Conservation (phyloP, 2,797 vertebrate genomes). For the Typhlichthys eigenmanni region DNA sequence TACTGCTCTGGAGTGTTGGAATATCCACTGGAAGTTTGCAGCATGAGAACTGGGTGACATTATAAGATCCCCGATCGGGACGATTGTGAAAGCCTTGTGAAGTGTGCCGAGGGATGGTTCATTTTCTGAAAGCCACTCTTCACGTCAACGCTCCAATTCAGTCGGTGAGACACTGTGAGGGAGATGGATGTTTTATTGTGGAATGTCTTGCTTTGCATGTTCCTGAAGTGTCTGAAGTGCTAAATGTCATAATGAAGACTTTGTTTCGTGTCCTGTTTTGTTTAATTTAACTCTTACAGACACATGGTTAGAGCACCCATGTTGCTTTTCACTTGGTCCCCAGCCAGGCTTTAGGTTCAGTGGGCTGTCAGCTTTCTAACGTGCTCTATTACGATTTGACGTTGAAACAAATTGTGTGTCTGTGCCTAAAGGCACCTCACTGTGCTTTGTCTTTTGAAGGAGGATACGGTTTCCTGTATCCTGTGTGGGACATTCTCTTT, state of each 20-base stretch:
- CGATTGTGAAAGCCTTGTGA: constrained; percentile 13
- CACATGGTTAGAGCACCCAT: constrained; percentile 18
- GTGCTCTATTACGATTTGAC: constrained; percentile 25
- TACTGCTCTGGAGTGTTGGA: constrained; percentile 12
- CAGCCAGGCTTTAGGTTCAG: constrained; percentile 7
- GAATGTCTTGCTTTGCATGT: constrained; percentile 1
- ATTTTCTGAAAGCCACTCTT: neutral
- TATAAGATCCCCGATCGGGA: constrained; percentile 44
- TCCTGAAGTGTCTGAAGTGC: neutral
- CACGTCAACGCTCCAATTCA: neutral
- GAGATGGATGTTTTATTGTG: constrained; percentile 1
- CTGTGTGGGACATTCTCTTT: neutral
- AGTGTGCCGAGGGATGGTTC: constrained; percentile 18
- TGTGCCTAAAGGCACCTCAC: constrained; percentile 33
- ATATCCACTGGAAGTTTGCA: constrained; percentile 30
- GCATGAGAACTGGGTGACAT: constrained; percentile 47
- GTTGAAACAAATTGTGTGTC: constrained; percentile 40
- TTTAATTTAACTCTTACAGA: constrained; percentile 12
- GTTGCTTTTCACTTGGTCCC: constrained; percentile 27
- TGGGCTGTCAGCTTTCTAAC: constrained; percentile 4
- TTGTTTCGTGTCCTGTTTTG: constrained; percentile 1
- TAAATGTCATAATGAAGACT: constrained; percentile 5
- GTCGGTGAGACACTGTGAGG: neutral
- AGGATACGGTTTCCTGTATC: constrained; percentile 47
- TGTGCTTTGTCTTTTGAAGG: constrained; percentile 45